A percentile compares a stretch with the other conserved stretches of the same genome.
Evolutionary conservation across 2,113 vertebrate species (phyloP).

Genomic region (western clawed frog (Xenopus tropicalis)): DNA sequence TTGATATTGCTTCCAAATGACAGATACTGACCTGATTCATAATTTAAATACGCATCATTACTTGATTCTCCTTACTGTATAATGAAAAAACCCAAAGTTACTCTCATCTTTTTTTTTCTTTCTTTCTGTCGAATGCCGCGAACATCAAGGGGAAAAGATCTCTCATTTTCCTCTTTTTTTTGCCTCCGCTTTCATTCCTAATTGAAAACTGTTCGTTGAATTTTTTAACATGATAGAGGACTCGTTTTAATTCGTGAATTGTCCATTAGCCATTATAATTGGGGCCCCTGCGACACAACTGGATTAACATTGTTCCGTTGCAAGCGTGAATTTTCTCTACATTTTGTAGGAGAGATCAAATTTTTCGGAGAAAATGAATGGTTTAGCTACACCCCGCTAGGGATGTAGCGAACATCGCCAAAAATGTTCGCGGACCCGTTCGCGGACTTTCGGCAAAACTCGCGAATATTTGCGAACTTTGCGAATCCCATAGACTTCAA

Average conservation of each 20-base stretch:
- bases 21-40: constrained; percentile 81
- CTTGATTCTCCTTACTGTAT: constrained; percentile 67
- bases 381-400: no score
- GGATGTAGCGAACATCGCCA: no score
- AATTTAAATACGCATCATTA: constrained; percentile 80
- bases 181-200: constrained; percentile 59
- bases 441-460: no score
- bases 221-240: constrained; percentile 73
- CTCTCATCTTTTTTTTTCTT: constrained; percentile 66
- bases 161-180: constrained; percentile 65
- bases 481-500: no score
- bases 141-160: constrained; percentile 73
- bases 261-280: constrained; percentile 79
- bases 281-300: constrained; percentile 70
- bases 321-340: constrained; percentile 65
- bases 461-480: no score
- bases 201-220: constrained; percentile 82
- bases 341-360: constrained; percentile 61
- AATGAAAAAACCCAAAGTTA: constrained; percentile 69
- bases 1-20: constrained; percentile 81
- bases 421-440: no score
- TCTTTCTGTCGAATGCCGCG: constrained; percentile 67
- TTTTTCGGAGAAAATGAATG: no score
- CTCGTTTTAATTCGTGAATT: constrained; percentile 77
- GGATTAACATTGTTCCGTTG: constrained; percentile 73